phyloP scores from a whole-genome alignment of 2,113 vertebrate species.

The Rattus norvegicus region DNA sequence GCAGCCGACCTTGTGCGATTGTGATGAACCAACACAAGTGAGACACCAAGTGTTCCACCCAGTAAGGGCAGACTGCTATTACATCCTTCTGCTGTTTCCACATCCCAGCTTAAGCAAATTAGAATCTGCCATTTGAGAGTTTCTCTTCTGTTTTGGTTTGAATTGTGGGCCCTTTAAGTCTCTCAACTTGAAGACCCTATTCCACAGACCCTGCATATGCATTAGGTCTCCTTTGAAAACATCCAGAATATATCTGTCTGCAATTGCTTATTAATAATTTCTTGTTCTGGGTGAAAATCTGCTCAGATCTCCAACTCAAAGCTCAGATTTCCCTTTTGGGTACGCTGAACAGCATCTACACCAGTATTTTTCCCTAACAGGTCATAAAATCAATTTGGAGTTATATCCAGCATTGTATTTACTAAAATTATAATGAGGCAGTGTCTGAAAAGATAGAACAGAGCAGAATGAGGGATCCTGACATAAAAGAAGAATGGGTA shows the following conservation, averaged over 20 bases:
- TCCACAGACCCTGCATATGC: background rate
- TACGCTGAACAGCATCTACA: background rate
- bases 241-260: background rate
- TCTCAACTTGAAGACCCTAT: background rate
- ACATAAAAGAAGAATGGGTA: background rate
- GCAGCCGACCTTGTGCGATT: background rate
- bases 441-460: background rate
- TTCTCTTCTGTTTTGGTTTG: background rate
- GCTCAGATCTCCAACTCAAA: slow-evolving; percentile 20
- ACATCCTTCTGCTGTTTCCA: background rate
- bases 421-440: background rate
- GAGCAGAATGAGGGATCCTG: background rate
- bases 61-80: background rate
- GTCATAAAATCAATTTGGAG: slow-evolving; percentile 46
- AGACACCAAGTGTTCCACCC: background rate
- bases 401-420: slow-evolving; percentile 14
- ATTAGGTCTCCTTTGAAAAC: background rate
- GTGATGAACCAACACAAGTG: background rate
- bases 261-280: background rate
- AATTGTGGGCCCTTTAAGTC: background rate
- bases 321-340: background rate
- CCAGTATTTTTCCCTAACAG: background rate
- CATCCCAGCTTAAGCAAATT: slow-evolving; percentile 30
- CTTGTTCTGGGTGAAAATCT: slow-evolving; percentile 51
- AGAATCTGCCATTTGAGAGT: background rate